Percentiles rank a stretch among this genome's conserved stretches.
These are phyloP conservation scores for Ladona fulva DNA, from an alignment of 1,140 invertebrate species.

Conservation along the genomic window DNA sequence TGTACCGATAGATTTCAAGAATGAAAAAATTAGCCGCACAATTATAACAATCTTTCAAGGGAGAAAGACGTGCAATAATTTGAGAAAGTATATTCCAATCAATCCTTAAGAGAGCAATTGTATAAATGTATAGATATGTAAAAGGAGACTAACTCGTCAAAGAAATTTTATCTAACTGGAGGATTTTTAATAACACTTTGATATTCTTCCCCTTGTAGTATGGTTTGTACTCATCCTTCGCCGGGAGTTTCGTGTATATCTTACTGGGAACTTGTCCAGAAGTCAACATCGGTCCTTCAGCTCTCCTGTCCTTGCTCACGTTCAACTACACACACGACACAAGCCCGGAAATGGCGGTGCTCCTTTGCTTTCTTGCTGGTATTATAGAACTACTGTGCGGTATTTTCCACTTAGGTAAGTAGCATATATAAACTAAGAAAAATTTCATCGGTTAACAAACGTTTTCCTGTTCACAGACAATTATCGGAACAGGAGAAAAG, in stretches of 20 bases:
- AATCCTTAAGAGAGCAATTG: too few species aligned
- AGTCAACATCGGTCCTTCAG: conserved; percentile 73
- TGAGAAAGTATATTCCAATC: too few species aligned
- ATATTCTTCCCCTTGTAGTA: conserved; percentile 47
- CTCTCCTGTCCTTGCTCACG: conserved; percentile 62
- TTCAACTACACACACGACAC: conserved; percentile 48
- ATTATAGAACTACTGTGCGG: conserved; percentile 57
- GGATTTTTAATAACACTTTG: background rate
- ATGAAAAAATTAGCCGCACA: too few species aligned
- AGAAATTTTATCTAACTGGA: too few species aligned
- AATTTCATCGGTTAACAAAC: too few species aligned
- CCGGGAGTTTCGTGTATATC: conserved; percentile 72
- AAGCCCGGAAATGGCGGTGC: conserved; percentile 52
- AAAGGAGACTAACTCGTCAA: too few species aligned
- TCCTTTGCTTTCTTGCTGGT: conserved; percentile 64
- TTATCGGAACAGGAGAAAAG: background rate
- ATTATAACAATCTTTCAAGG: too few species aligned
- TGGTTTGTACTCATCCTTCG: conserved; percentile 76
- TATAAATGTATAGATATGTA: too few species aligned
- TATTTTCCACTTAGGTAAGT: conserved; percentile 53
- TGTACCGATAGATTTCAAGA: too few species aligned
- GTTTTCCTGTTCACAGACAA: background rate
- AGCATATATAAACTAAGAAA: too few species aligned
- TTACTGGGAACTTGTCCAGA: conserved; percentile 74
- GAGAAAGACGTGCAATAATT: too few species aligned